Percentiles rank a stretch among this genome's conserved stretches.
Evolutionary conservation across 2,888 invertebrate genomes (phyloP).

Genomic region (Acronicta alni): DNA sequence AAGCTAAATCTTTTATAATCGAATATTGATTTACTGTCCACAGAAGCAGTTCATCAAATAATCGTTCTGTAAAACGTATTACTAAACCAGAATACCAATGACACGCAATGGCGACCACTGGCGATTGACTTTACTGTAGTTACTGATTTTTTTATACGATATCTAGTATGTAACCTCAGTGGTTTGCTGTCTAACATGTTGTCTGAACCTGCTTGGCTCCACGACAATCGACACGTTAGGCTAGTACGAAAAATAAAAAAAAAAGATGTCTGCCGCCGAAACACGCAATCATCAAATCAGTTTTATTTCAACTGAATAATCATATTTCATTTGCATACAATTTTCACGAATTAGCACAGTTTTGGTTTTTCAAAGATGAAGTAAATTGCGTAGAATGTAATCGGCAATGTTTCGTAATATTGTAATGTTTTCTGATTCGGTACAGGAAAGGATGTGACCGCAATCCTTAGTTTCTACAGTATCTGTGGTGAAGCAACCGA

Average conservation of each 20-base stretch:
- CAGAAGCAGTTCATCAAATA: constrained; percentile 41
- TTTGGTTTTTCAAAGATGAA: constrained; percentile 13
- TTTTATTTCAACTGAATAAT: constrained; percentile 13
- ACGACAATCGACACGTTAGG: constrained; percentile 8
- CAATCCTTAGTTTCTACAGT: constrained; percentile 58
- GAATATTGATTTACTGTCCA: constrained; percentile 28
- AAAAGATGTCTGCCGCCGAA: constrained; percentile 8
- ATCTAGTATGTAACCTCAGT: constrained; percentile 44
- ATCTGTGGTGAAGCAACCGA: constrained; percentile 38
- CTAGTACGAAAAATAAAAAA: constrained; percentile 6
- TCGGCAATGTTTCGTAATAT: constrained; percentile 28
- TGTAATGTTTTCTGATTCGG: constrained; percentile 38
- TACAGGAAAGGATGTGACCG: constrained; percentile 51
- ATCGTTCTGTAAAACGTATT: constrained; percentile 61
- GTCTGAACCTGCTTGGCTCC: neutral
- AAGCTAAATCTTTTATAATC: constrained; percentile 26
- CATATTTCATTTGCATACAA: constrained; percentile 19
- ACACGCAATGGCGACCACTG: constrained; percentile 68
- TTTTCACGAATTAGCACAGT: constrained; percentile 10
- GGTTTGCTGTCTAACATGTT: constrained; percentile 48
- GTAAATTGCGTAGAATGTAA: constrained; percentile 24
- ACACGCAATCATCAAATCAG: constrained; percentile 23
- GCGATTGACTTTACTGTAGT: constrained; percentile 35
- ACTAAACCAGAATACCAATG: constrained; percentile 72
- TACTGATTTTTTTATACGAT: constrained; percentile 43